Base-by-base conservation (phyloP, 2,113 vertebrate species). In the Dipodomys ordii region DNA sequence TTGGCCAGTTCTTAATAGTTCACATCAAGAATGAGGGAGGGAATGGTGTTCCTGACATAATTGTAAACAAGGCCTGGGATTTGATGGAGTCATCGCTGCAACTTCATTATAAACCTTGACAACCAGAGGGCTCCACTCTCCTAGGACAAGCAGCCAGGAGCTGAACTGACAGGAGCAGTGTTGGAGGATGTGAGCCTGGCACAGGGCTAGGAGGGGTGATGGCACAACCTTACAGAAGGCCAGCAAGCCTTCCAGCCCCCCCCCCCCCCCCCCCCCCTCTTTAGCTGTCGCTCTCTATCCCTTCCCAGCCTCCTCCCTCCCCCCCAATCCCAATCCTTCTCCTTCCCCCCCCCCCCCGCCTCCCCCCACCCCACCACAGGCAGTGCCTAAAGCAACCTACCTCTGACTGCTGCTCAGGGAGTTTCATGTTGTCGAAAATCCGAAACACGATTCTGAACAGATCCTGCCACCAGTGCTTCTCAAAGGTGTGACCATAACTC, bases 371-470 rank as follows among this genome's bases (percentile, higher is more conserved):
- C 30, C 15, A 46, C 9, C 2, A n/a, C 4, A n/a, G 27, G 18
- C 15, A n/a, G 12, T 28, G 28, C 53, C 73, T 16, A 57, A 57
- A 57, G 53, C 15, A 4, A 74, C 96, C 23, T 95, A 99, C 99
- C 99, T 99, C 99, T 0, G 99, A 99, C 97, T 99, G 99, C 83
- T 99, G 99, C 94, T 99, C 99, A 0, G 99, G 99, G 16, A 99
- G 99, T 96, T 99, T 99, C 99, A 99, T 99, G 62, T 99, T 99
- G 98, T 99, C 99, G 74, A 99, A 99, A 98, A 99, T 99, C 69
- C 99, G 98, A 97, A 99, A 99, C 90, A 99, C 99, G 32, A 99
- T 99, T 94, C 99, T 98, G 96, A 99, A 99, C 83, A 99, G 98
- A 97, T 99, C 99, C 82, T 99, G 99, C 99, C 99, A 99, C 99